Conservation (phyloP, 2,113 vertebrate species). For the Penelope pileata region DNA sequence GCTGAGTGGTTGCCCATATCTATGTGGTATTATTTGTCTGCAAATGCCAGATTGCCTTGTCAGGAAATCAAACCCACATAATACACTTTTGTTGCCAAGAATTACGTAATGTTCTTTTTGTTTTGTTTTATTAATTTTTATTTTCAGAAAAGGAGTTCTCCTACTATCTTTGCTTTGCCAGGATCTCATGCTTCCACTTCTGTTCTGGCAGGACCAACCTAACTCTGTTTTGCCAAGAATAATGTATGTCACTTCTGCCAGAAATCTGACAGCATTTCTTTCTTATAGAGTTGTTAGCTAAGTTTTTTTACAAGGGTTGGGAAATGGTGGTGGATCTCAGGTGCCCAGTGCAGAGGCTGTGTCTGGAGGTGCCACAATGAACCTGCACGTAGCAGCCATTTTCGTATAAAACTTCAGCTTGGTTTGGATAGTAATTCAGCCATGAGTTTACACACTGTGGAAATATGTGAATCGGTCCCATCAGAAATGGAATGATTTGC, state of each 20-base stretch:
- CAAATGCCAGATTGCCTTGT: constrained; percentile 29
- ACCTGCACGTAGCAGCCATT: not conserved
- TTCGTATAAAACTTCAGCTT: not conserved
- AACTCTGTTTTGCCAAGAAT: not conserved
- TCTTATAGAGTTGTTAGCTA: not conserved
- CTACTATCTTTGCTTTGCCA: constrained; percentile 17
- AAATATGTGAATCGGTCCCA: not conserved
- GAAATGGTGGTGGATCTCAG: not conserved
- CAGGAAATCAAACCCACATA: constrained; percentile 20
- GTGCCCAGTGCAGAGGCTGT: not conserved
- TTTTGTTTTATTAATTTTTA: not conserved
- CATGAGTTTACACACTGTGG: not conserved
- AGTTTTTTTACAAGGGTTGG: not conserved
- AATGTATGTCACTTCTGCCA: not conserved
- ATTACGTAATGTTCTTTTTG: constrained; percentile 19
- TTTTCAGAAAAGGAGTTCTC: not conserved
- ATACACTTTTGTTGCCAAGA: not conserved
- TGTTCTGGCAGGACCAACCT: not conserved
- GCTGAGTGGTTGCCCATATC: not conserved
- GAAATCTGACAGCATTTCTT: not conserved
- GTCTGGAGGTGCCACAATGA: not conserved
- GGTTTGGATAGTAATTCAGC: not conserved
- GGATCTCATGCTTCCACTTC: not conserved
- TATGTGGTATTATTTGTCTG: not conserved
- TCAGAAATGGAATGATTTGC: not conserved